phyloP scores from a whole-genome alignment of 2,888 invertebrate genomes.

The Tupiocoris notatus region DNA sequence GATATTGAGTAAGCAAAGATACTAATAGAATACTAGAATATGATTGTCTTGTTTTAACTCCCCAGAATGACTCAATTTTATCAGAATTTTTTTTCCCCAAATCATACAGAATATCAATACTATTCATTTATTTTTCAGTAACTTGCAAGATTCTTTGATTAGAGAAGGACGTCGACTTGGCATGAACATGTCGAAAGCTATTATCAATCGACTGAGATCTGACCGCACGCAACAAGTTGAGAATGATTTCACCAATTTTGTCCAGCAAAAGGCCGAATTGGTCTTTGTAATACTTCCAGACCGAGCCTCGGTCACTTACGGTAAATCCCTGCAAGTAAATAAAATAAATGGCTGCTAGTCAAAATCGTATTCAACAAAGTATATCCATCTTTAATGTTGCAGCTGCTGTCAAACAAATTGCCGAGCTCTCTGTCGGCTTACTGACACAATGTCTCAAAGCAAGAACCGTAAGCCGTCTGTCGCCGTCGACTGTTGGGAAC shows the following conservation, averaged over 20 bases:
- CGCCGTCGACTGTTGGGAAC: conserved; percentile 65
- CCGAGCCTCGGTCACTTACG: conserved; percentile 57
- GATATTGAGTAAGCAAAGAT: conserved; percentile 4
- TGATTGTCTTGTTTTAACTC: too few relatives aligned
- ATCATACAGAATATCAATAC: too few relatives aligned
- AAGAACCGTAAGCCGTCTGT: conserved; percentile 55
- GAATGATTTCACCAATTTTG: conserved; percentile 20
- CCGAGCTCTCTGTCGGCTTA: conserved; percentile 66
- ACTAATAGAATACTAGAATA: too few relatives aligned
- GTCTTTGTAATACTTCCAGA: conserved; percentile 49
- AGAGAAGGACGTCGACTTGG: conserved; percentile 49
- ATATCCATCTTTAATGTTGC: conserved; percentile 38
- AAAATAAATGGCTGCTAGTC: too few relatives aligned
- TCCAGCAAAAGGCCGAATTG: conserved; percentile 35
- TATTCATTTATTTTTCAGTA: conserved; percentile 24
- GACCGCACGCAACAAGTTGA: conserved; percentile 22
- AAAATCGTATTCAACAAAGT: too few relatives aligned
- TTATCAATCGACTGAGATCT: background rate
- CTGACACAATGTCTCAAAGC: conserved; percentile 72
- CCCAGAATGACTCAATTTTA: too few relatives aligned
- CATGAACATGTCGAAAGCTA: conserved; percentile 52
- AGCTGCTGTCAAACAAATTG: conserved; percentile 65
- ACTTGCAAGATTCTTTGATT: conserved; percentile 14
- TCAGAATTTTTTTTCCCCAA: too few relatives aligned
- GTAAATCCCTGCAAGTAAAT: conserved; percentile 53